phyloP scores from a whole-genome alignment of 2,888 invertebrate genomes.

The Erebia ligea region DNA sequence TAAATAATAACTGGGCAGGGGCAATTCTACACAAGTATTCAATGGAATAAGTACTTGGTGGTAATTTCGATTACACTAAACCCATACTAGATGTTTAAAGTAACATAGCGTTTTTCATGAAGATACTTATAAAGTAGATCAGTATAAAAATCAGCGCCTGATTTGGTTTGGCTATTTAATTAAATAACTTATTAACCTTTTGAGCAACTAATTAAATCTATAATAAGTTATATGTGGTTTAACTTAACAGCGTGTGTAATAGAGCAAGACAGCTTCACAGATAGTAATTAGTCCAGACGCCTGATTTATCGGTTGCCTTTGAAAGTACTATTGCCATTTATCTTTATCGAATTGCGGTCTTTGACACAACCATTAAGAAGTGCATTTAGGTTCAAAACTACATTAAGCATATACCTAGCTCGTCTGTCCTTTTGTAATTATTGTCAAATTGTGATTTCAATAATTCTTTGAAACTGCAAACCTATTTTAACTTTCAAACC shows the following conservation, averaged over 20 bases:
- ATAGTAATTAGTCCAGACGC: conserved; percentile 67
- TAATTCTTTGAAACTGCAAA: background rate
- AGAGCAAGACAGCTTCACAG: conserved; percentile 54
- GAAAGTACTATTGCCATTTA: conserved; percentile 57
- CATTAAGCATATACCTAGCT: background rate
- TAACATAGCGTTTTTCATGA: no score
- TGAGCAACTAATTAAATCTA: background rate
- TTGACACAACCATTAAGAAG: conserved; percentile 45
- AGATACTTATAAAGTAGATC: no score
- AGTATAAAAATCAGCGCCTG: no score
- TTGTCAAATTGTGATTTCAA: background rate
- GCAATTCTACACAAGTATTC: background rate
- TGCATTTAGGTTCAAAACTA: conserved; percentile 40
- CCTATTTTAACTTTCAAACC: background rate
- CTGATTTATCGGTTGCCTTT: conserved; percentile 71
- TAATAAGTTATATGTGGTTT: conserved; percentile 34
- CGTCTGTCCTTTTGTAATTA: background rate
- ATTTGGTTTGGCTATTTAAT: no score
- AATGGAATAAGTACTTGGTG: no score
- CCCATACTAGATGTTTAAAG: no score
- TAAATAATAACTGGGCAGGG: background rate
- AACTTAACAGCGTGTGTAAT: conserved; percentile 60
- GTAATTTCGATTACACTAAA: no score
- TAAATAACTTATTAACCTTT: conserved; percentile 13
- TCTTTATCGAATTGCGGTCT: conserved; percentile 49